Evolutionary conservation across 2,797 vertebrate species (phyloP).

Genomic region (Coreius guichenoti): DNA sequence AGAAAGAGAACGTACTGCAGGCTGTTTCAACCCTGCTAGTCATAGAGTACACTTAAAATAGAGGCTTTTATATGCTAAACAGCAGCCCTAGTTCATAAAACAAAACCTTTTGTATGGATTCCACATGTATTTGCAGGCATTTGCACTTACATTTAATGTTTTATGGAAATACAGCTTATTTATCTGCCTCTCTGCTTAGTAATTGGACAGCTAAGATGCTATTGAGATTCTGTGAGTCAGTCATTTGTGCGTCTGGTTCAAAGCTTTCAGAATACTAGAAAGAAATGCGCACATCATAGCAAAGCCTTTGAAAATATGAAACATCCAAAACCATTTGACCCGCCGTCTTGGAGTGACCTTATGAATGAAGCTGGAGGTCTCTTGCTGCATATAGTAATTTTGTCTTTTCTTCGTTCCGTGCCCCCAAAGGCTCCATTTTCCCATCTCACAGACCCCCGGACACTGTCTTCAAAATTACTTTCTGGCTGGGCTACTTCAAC

Average conservation of each 20-base stretch:
- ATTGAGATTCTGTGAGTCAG: neutral
- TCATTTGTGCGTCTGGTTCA: conserved; percentile 1
- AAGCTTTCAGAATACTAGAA: neutral
- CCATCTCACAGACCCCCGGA: conserved; percentile 91
- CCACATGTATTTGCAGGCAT: neutral
- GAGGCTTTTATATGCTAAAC: conserved; percentile 24
- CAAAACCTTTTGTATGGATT: neutral
- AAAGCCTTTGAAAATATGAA: conserved; percentile 23
- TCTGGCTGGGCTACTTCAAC: conserved; percentile 99
- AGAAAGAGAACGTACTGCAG: conserved; percentile 6
- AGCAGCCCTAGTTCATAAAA: conserved; percentile 3
- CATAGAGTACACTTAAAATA: neutral
- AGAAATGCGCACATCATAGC: neutral
- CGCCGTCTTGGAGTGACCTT: neutral
- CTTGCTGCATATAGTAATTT: neutral
- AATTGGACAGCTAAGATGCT: conserved; percentile 9
- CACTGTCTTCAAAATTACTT: conserved; percentile 94
- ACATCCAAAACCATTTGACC: conserved; percentile 12
- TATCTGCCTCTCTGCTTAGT: neutral
- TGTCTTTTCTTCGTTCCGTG: conserved; percentile 10
- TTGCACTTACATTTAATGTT: neutral
- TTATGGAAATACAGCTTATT: neutral
- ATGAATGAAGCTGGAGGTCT: neutral
- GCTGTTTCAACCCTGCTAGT: neutral
- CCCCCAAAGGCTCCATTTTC: conserved; percentile 88